phyloP scores from a whole-genome alignment of 2,888 invertebrate genomes.

The Pediacus dermestoides region DNA sequence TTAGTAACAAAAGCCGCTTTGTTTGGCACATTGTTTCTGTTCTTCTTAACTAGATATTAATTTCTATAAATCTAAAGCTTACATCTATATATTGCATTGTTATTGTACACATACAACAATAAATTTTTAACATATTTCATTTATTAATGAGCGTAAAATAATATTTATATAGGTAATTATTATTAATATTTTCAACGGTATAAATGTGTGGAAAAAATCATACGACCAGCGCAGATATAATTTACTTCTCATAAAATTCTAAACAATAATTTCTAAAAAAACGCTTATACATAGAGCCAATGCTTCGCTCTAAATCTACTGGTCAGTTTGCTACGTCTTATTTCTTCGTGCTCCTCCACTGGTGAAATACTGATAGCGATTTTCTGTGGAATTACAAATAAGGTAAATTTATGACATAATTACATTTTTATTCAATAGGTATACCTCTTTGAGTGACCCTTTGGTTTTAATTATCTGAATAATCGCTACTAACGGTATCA shows the following conservation, averaged over 20 bases:
- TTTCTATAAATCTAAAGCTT: background rate
- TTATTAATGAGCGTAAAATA: no score
- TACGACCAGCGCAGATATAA: slow-evolving; percentile 30
- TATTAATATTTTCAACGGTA: no score
- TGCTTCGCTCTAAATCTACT: slow-evolving; percentile 62
- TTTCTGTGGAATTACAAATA: slow-evolving; percentile 50
- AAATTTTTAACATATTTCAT: no score
- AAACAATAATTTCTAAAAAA: slow-evolving; percentile 4
- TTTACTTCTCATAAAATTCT: background rate
- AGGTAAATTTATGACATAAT: slow-evolving; percentile 6
- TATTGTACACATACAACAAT: no score
- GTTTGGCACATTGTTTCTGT: no score
- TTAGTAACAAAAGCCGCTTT: no score
- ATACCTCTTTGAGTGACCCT: slow-evolving; percentile 66
- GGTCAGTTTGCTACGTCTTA: slow-evolving; percentile 59
- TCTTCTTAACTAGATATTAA: no score
- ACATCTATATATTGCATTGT: slow-evolving; percentile 1
- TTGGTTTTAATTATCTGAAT: slow-evolving; percentile 61
- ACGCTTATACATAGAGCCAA: slow-evolving; percentile 63
- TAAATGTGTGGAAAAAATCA: no score
- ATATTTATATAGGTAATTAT: no score
- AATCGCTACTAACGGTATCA: slow-evolving; percentile 67
- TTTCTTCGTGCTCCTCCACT: slow-evolving; percentile 62
- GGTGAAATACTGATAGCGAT: slow-evolving; percentile 66
- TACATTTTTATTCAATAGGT: slow-evolving; percentile 8